Evolutionary conservation across 1,140 invertebrate genomes (phyloP).

Genomic region (Dinothrombium tinctorium): DNA sequence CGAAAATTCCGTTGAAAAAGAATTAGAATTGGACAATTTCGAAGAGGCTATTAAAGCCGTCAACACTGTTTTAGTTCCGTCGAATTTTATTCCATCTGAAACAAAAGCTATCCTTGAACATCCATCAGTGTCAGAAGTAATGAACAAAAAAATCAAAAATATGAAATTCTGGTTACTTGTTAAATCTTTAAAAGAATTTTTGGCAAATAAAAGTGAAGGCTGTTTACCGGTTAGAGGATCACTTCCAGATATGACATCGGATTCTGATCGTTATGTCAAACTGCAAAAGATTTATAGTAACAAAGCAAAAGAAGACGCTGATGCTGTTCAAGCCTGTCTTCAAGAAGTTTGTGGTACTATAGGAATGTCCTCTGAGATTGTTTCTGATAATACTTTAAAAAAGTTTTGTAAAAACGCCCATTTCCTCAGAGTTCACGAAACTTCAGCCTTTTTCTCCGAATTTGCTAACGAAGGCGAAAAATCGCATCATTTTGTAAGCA

Average conservation of each 20-base stretch:
- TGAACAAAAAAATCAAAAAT: conserved; percentile 3
- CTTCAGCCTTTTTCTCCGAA: conserved; percentile 28
- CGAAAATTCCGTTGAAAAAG: conserved; percentile 20
- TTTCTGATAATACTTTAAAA: conserved; percentile 51
- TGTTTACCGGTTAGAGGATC: conserved; percentile 60
- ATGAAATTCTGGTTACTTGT: conserved; percentile 72
- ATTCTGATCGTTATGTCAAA: conserved; percentile 70
- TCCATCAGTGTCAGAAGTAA: conserved; percentile 6
- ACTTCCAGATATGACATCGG: conserved; percentile 94
- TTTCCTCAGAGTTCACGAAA: conserved; percentile 49
- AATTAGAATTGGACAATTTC: conserved; percentile 75
- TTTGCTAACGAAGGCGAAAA: conserved; percentile 33
- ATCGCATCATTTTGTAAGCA: not conserved
- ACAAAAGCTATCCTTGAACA: conserved; percentile 17
- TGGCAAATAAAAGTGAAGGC: conserved; percentile 30
- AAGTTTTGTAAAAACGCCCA: conserved; percentile 43
- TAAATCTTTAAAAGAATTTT: conserved; percentile 64
- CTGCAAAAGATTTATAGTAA: conserved; percentile 71
- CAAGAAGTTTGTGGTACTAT: conserved; percentile 43
- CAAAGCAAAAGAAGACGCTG: conserved; percentile 54
- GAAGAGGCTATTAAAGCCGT: conserved; percentile 77
- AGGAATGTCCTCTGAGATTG: conserved; percentile 17
- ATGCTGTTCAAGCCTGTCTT: conserved; percentile 50
- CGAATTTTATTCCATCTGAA: conserved; percentile 15
- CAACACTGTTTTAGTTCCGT: conserved; percentile 35